Percentiles rank a stretch among this genome's conserved stretches.
Evolutionary conservation across 2,113 vertebrate genomes (phyloP).

Genomic region (Cyanoramphus novaezelandiae): DNA sequence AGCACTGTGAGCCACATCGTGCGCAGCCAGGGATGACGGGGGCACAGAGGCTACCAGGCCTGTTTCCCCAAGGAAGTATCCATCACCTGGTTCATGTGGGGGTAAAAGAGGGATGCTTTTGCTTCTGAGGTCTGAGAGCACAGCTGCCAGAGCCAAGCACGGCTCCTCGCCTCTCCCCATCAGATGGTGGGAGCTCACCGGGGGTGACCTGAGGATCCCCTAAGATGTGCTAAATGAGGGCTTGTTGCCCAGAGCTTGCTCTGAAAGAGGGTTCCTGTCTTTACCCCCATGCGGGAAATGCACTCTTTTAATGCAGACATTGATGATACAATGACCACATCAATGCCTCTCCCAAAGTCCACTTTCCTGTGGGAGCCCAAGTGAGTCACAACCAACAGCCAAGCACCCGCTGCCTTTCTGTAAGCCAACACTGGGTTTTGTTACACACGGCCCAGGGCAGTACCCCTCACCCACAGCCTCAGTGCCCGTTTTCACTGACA

Average conservation of each 20-base stretch:
- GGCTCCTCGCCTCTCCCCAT: not conserved
- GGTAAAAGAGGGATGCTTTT: not conserved
- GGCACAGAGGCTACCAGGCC: not conserved
- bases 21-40: not conserved
- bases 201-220: not conserved
- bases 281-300: not conserved
- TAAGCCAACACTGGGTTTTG: not conserved
- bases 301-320: not conserved
- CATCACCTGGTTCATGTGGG: not conserved
- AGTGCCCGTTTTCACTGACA: not conserved
- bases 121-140: not conserved
- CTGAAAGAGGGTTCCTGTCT: not conserved
- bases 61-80: not conserved
- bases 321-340: not conserved
- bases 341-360: fast-evolving
- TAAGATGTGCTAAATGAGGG: not conserved
- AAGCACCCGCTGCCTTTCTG: not conserved
- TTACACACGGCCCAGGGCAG: not conserved
- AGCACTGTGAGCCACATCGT: fast-evolving
- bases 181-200: not conserved
- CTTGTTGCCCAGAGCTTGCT: not conserved
- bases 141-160: not conserved
- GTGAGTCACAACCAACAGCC: not conserved
- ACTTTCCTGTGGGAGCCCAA: not conserved
- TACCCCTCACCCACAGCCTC: not conserved